These are phyloP conservation scores for Agrilus cyanescens DNA, from an alignment of 2,888 invertebrate species.

Conservation along the genomic window DNA sequence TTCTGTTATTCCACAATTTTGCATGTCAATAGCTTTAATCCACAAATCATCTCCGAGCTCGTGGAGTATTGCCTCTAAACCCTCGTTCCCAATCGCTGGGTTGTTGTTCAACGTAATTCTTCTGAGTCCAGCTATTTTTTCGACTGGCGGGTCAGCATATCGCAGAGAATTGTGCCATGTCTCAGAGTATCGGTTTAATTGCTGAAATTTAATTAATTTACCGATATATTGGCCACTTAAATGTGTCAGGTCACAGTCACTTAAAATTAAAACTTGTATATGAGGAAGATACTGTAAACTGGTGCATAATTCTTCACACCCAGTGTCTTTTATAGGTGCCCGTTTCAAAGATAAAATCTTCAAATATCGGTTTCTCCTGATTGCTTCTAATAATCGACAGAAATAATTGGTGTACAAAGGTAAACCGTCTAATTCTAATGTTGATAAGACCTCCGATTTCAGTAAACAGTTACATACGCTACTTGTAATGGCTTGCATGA, in stretches of 20 bases:
- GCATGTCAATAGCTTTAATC: slow-evolving; percentile 69
- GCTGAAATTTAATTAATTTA: slow-evolving; percentile 47
- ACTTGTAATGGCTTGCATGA: slow-evolving; percentile 53
- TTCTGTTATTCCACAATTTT: slow-evolving; percentile 62
- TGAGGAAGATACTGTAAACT: slow-evolving; percentile 55
- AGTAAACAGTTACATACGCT: slow-evolving; percentile 51
- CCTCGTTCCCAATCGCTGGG: slow-evolving; percentile 52
- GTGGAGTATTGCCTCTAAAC: slow-evolving; percentile 48
- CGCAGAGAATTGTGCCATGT: slow-evolving; percentile 71
- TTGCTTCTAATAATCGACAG: slow-evolving; percentile 36
- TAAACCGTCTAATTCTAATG: slow-evolving; percentile 57
- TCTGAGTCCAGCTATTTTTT: slow-evolving; percentile 59
- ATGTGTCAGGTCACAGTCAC: slow-evolving; percentile 53
- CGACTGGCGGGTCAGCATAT: slow-evolving; percentile 63
- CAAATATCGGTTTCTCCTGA: slow-evolving; percentile 50
- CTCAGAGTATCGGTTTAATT: slow-evolving; percentile 56
- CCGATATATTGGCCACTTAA: slow-evolving; percentile 53
- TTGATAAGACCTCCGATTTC: slow-evolving; percentile 48
- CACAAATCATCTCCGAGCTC: slow-evolving; percentile 66
- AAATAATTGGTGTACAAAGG: slow-evolving; percentile 58
- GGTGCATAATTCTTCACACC: slow-evolving; percentile 58
- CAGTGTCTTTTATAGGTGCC: slow-evolving; percentile 58
- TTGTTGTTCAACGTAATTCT: slow-evolving; percentile 60
- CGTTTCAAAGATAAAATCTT: slow-evolving; percentile 56
- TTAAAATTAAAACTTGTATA: slow-evolving; percentile 54